Conservation (phyloP, 1,140 invertebrate species). For the Samia ricini region DNA sequence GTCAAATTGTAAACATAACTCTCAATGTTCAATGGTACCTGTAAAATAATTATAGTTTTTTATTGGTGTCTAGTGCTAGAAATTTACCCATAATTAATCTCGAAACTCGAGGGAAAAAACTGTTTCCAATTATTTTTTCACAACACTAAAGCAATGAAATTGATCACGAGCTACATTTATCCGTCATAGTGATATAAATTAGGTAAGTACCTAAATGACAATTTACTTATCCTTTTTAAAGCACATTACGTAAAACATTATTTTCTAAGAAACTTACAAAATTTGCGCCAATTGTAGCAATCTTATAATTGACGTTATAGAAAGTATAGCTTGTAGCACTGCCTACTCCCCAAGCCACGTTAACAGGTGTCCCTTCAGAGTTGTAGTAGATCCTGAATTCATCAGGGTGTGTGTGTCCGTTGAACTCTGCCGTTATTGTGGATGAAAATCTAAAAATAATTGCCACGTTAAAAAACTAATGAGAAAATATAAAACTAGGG, state of each 20-base stretch:
- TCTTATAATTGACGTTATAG: conserved; percentile 90
- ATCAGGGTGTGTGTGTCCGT: conserved; percentile 89
- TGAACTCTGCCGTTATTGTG: conserved; percentile 88
- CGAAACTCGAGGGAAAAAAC: too few species aligned
- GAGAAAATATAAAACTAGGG: not conserved
- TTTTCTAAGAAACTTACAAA: conserved; percentile 79
- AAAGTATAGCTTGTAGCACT: conserved; percentile 82
- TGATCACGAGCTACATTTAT: too few species aligned
- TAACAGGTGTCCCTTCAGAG: conserved; percentile 75
- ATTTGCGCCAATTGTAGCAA: conserved; percentile 83
- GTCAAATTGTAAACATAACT: conserved; percentile 90
- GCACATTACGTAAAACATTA: too few species aligned
- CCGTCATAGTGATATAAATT: too few species aligned
- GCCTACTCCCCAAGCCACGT: conserved; percentile 88
- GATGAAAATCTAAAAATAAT: conserved; percentile 79
- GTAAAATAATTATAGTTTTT: not conserved
- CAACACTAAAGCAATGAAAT: too few species aligned
- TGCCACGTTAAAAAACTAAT: not conserved
- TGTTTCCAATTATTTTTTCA: too few species aligned
- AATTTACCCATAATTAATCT: too few species aligned
- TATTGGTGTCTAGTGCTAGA: too few species aligned
- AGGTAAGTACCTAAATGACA: too few species aligned
- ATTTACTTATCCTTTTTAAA: too few species aligned
- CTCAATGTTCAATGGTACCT: conserved; percentile 48
- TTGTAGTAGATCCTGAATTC: conserved; percentile 84